Percentiles rank a stretch among this genome's conserved stretches.
phyloP scores from a whole-genome alignment of 2,113 vertebrate genomes.

The Dipodomys merriami region DNA sequence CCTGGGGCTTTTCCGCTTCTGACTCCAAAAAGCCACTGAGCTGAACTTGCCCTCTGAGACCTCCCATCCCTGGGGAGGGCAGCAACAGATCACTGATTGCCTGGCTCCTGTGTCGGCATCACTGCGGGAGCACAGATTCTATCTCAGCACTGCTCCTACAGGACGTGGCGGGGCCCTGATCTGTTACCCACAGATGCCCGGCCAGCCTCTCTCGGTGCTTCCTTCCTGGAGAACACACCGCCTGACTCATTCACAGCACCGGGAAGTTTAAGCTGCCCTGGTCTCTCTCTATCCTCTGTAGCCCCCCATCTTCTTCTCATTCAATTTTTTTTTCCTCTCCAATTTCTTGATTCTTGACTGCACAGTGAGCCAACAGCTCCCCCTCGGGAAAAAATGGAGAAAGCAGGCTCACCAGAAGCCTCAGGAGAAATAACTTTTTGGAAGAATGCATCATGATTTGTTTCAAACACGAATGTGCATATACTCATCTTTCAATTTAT shows the following conservation, averaged over 20 bases:
- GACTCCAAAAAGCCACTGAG: constrained; percentile 68
- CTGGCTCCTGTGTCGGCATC: constrained; percentile 27
- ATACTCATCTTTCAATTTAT: background rate
- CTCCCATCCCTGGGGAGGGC: background rate
- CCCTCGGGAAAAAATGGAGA: constrained; percentile 76
- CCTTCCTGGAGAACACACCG: background rate
- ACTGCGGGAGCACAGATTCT: background rate
- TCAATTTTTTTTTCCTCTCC: background rate
- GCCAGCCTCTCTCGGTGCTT: background rate
- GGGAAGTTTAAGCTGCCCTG: constrained; percentile 11
- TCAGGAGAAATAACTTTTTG: constrained; percentile 65
- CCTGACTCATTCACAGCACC: constrained; percentile 38
- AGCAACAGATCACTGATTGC: background rate
- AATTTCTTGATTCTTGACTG: constrained; percentile 57
- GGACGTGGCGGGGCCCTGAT: background rate
- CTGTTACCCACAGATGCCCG: background rate
- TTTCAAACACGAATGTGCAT: constrained; percentile 46
- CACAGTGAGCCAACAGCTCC: constrained; percentile 79
- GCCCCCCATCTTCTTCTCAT: background rate
- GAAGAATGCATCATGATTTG: constrained; percentile 37
- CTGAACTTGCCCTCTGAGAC: constrained; percentile 67
- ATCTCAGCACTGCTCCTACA: background rate
- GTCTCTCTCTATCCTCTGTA: background rate
- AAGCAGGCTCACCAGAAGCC: constrained; percentile 68
- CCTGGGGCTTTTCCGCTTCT: constrained; percentile 72